Percentiles rank a stretch among this genome's conserved stretches.
These are phyloP conservation scores for Ginglymostoma cirratum DNA, from an alignment of 2,113 vertebrate genomes.

Conservation along the genomic window DNA sequence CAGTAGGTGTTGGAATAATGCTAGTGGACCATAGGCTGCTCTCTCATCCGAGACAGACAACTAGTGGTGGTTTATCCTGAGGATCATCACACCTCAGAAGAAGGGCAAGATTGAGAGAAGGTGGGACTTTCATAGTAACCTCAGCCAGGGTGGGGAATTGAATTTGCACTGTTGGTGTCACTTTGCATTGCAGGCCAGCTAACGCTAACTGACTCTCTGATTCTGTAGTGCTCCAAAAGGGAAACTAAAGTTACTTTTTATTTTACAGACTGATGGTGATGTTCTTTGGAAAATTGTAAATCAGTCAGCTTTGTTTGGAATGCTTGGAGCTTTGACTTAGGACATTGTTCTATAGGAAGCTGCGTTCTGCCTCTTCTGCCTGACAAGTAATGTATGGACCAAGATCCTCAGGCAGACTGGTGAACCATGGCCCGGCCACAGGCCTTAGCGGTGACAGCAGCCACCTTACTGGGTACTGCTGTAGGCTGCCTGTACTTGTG, in stretches of 20 bases:
- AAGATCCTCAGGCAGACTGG: background rate
- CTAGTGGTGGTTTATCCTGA: too few relatives aligned
- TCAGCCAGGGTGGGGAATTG: too few relatives aligned
- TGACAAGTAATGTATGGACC: background rate
- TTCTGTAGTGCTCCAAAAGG: background rate
- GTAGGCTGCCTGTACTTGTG: conserved; percentile 77
- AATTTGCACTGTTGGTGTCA: too few relatives aligned
- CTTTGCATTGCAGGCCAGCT: too few relatives aligned
- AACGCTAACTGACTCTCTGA: too few relatives aligned
- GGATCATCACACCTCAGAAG: too few relatives aligned
- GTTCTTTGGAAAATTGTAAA: background rate
- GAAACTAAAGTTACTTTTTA: background rate
- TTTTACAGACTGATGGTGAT: background rate
- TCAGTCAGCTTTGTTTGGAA: background rate
- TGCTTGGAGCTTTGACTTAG: background rate
- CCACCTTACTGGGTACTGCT: conserved; percentile 67
- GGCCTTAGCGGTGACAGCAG: conserved; percentile 63
- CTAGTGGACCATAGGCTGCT: too few relatives aligned
- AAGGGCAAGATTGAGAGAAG: too few relatives aligned
- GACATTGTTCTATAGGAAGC: conserved; percentile 41
- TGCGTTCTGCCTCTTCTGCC: background rate
- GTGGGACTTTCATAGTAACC: too few relatives aligned
- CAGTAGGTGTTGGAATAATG: too few relatives aligned
- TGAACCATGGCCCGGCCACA: conserved; percentile 68
- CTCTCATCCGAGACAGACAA: too few relatives aligned